Conservation (phyloP, 2,888 invertebrate genomes). For the Drosophila atroscutellata region DNA sequence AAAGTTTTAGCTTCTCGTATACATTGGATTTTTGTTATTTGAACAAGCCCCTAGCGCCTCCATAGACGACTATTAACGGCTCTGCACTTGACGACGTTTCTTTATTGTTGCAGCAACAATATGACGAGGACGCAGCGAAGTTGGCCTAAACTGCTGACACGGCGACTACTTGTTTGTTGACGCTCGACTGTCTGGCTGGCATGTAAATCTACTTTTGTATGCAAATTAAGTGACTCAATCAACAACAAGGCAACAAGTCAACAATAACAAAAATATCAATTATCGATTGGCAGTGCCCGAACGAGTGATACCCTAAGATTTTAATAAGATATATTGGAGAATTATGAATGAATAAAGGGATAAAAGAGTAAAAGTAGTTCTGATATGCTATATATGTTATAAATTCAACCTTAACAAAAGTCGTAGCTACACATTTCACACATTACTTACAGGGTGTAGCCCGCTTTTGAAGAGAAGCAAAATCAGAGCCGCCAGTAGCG, state of each 20-base stretch:
- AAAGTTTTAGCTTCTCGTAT: constrained; percentile 67
- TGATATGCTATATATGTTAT: background rate
- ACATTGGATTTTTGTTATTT: constrained; percentile 54
- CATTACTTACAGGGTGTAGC: constrained; percentile 36
- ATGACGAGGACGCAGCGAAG: constrained; percentile 10
- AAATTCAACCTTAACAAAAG: no score
- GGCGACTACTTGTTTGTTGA: constrained; percentile 42
- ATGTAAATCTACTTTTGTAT: constrained; percentile 81
- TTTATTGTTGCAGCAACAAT: constrained; percentile 52
- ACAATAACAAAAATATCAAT: constrained; percentile 23
- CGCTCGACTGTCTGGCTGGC: constrained; percentile 55
- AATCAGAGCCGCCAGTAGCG: constrained; percentile 35
- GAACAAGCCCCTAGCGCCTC: constrained; percentile 68
- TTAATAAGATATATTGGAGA: background rate
- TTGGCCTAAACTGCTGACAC: constrained; percentile 23
- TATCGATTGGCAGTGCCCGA: background rate
- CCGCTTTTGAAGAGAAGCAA: constrained; percentile 22
- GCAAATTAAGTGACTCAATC: constrained; percentile 82
- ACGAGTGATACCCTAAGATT: constrained; percentile 21
- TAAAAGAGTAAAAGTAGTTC: background rate
- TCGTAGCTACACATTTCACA: no score
- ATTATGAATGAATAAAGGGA: background rate
- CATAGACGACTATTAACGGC: constrained; percentile 60
- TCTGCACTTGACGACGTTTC: constrained; percentile 54
- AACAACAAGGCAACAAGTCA: constrained; percentile 47